Percentiles rank a stretch among this genome's conserved stretches.
Conservation (phyloP, 2,113 vertebrate genomes). For the Sterna hirundo region DNA sequence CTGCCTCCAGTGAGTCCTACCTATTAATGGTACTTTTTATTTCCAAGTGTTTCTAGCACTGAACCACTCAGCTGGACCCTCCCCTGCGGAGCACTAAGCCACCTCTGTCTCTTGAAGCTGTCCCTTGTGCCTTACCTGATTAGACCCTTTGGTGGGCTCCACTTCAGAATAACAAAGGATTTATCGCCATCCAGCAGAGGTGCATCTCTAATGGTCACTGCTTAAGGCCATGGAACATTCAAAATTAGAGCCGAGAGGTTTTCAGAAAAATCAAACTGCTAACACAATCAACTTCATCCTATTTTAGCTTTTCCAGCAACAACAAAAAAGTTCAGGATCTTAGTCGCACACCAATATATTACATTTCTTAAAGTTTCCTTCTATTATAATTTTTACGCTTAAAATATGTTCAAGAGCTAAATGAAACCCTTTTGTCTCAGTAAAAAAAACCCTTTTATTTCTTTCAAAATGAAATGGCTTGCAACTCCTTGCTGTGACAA, state of each 20-base stretch:
- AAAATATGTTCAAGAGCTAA: background rate
- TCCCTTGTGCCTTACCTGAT: background rate
- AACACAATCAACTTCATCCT: background rate
- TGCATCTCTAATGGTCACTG: background rate
- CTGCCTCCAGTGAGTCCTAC: fast-evolving
- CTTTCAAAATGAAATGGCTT: background rate
- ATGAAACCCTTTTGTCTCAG: background rate
- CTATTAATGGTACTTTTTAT: background rate
- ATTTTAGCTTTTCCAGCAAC: background rate
- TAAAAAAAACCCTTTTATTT: background rate
- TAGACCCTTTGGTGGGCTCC: background rate
- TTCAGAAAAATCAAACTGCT: background rate
- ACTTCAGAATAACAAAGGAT: background rate
- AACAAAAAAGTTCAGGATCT: background rate
- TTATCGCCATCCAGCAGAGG: background rate
- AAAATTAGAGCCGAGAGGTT: background rate
- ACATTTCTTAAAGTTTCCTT: background rate
- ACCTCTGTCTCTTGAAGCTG: background rate
- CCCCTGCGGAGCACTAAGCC: background rate
- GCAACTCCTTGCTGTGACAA: background rate
- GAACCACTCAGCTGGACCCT: background rate
- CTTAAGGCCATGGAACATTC: background rate
- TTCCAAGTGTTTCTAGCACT: background rate
- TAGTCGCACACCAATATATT: background rate
- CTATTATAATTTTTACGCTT: background rate